phyloP scores from a whole-genome alignment of 2,797 vertebrate genomes.

The Galaxias olidus region DNA sequence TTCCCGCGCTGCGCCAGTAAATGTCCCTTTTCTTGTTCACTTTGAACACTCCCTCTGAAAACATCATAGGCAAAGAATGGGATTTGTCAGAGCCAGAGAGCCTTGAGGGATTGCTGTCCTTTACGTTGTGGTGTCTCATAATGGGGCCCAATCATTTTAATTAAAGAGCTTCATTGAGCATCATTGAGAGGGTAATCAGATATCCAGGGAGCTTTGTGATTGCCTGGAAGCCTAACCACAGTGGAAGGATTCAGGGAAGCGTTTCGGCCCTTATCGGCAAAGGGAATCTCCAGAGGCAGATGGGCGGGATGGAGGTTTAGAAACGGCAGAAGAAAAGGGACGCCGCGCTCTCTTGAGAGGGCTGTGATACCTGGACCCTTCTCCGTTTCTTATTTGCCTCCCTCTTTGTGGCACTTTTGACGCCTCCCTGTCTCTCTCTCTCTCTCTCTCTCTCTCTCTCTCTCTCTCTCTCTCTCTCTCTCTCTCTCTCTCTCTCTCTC shows the following conservation, averaged over 20 bases:
- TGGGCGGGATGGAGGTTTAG: slow-evolving; percentile 13
- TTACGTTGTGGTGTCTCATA: slow-evolving; percentile 67
- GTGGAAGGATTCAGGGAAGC: slow-evolving; percentile 56
- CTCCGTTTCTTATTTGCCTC: slow-evolving; percentile 16
- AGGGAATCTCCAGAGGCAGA: slow-evolving; percentile 35
- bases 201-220: slow-evolving; percentile 67
- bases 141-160: slow-evolving; percentile 75
- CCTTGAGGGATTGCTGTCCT: slow-evolving; percentile 69
- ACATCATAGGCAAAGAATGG: slow-evolving; percentile 19
- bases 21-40: slow-evolving; percentile 29
- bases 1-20: slow-evolving; percentile 29
- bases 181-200: slow-evolving; percentile 66
- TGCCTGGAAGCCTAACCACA: slow-evolving; percentile 62
- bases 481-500: neutral
- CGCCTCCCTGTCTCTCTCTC: slow-evolving; percentile 47
- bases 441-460: slow-evolving; percentile 33
- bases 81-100: slow-evolving; percentile 55
- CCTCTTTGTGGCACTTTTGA: slow-evolving; percentile 32
- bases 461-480: slow-evolving; percentile 35
- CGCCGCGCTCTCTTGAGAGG: slow-evolving; percentile 30
- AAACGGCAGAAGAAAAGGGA: slow-evolving; percentile 18
- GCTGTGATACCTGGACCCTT: slow-evolving; percentile 31
- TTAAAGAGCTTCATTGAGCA: slow-evolving; percentile 78
- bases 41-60: slow-evolving; percentile 35
- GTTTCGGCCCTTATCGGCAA: slow-evolving; percentile 33